A percentile compares a stretch with the other conserved stretches of the same genome.
Conservation (phyloP, 2,113 vertebrate species). For the Leiothrix lutea region DNA sequence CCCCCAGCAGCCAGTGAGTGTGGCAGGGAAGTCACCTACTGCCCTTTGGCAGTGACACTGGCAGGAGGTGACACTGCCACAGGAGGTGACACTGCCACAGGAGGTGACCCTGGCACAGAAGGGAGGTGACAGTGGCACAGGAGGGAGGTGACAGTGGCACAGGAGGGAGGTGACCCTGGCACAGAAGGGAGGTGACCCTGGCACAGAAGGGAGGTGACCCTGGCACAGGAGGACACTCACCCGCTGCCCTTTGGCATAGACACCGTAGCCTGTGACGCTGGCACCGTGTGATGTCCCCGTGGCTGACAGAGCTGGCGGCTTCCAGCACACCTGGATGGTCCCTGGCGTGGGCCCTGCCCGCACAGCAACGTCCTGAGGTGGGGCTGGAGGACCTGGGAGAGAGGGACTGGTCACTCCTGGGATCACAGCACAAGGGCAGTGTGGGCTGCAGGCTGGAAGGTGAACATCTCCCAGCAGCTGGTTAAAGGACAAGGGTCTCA, state of each 20-base stretch:
- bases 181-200: too few species aligned
- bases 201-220: too few species aligned
- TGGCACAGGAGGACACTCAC: slow-evolving; percentile 64
- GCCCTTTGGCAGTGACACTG: too few species aligned
- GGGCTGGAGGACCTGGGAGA: slow-evolving; percentile 85
- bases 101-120: not conserved
- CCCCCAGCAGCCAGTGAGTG: not conserved
- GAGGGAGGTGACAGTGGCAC: too few species aligned
- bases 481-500: not conserved
- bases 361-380: slow-evolving; percentile 89
- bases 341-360: slow-evolving; percentile 81
- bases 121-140: too few species aligned
- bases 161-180: too few species aligned
- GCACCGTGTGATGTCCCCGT: slow-evolving; percentile 93
- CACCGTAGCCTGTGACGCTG: slow-evolving; percentile 88
- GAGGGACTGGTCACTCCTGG: not conserved
- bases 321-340: slow-evolving; percentile 90
- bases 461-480: not conserved
- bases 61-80: too few species aligned
- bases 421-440: not conserved
- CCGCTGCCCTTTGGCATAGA: slow-evolving; percentile 93
- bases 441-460: not conserved
- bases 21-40: not conserved
- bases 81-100: too few species aligned
- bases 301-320: slow-evolving; percentile 82